A percentile compares a stretch with the other conserved stretches of the same genome.
Conservation (phyloP, 2,888 invertebrate genomes). For the Hololepta plana region DNA sequence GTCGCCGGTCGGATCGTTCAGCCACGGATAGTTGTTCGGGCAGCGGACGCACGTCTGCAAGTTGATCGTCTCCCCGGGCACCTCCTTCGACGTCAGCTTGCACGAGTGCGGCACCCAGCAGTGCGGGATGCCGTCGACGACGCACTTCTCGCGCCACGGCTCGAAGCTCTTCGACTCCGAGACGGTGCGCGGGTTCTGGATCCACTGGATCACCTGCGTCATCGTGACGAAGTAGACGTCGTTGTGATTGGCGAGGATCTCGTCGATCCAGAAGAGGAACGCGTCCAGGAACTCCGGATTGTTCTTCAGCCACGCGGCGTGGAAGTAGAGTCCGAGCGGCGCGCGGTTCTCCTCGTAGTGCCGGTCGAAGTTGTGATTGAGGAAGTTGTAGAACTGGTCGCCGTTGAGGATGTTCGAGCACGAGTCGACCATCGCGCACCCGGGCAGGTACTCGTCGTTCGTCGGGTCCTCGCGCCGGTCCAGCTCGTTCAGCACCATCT, state of each 20-base stretch:
- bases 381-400: constrained; percentile 87
- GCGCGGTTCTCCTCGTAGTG: constrained; percentile 83
- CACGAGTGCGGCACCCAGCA: constrained; percentile 84
- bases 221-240: constrained; percentile 90
- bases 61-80: constrained; percentile 86
- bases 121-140: constrained; percentile 63
- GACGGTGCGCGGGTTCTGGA: constrained; percentile 75
- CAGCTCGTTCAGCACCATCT: constrained; percentile 89
- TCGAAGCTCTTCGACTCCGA: constrained; percentile 81
- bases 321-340: constrained; percentile 79
- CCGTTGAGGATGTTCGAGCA: constrained; percentile 84
- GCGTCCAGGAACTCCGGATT: constrained; percentile 85
- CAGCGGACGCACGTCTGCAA: constrained; percentile 85
- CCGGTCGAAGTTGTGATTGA: constrained; percentile 84
- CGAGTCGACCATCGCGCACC: constrained; percentile 89
- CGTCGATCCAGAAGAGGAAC: constrained; percentile 87
- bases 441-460: constrained; percentile 77
- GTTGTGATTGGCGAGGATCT: constrained; percentile 64
- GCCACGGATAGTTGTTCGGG: constrained; percentile 89
- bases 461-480: constrained; percentile 81
- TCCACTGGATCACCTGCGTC: constrained; percentile 95
- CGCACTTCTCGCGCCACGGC: constrained; percentile 87
- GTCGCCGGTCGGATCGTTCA: constrained; percentile 80
- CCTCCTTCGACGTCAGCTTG: constrained; percentile 81
- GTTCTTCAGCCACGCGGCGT: constrained; percentile 84